Evolutionary conservation across 2,113 vertebrate genomes (phyloP).

Genomic region (Oncorhynchus kisutch): DNA sequence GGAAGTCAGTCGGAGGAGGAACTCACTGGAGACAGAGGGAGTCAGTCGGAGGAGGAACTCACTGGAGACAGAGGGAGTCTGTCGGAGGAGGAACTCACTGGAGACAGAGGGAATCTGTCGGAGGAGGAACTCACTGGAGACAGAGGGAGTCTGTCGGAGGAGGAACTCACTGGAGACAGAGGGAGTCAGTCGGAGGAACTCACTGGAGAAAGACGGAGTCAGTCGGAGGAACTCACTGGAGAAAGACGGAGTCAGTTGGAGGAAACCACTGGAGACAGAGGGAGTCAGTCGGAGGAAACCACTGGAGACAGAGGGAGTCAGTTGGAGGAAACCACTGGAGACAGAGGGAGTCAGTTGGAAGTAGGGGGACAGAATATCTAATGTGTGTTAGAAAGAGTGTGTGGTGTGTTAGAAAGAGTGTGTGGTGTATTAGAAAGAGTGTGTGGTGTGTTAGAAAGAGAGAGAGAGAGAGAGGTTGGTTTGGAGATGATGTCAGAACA

Average conservation of each 20-base stretch:
- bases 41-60: conserved; percentile 15
- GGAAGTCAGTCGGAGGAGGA: not conserved
- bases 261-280: too few species aligned
- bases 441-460: too few species aligned
- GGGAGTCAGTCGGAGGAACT: conserved; percentile 1
- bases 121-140: conserved; percentile 36
- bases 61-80: conserved; percentile 18
- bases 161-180: too few species aligned
- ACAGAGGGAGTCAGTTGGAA: not conserved
- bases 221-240: not conserved
- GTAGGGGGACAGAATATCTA: conserved; percentile 16
- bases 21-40: too few species aligned
- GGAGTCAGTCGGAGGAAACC: too few species aligned
- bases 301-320: too few species aligned
- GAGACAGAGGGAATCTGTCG: too few species aligned
- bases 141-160: not conserved
- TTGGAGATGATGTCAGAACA: too few species aligned
- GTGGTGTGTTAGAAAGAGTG: too few species aligned
- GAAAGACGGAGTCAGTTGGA: too few species aligned
- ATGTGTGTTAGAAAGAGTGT: not conserved
- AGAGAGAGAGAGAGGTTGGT: not conserved
- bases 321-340: too few species aligned
- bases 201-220: conserved; percentile 20
- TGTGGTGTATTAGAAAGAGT: not conserved
- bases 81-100: too few species aligned